A percentile compares a stretch with the other conserved stretches of the same genome.
These are phyloP conservation scores for Dorcus parallelipipedus DNA, from an alignment of 2,888 invertebrate genomes.

Conservation along the genomic window DNA sequence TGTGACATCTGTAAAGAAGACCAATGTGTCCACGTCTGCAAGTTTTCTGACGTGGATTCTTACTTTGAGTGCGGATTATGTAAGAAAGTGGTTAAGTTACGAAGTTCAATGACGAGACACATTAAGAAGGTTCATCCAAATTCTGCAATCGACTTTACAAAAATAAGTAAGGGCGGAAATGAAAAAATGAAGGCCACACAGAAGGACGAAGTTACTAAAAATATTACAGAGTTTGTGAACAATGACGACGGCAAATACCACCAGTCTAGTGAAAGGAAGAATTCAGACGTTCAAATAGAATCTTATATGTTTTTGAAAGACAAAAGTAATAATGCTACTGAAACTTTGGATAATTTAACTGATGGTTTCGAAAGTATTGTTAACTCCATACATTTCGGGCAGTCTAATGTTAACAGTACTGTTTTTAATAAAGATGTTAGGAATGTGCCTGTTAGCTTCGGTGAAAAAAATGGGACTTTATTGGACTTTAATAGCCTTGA, in stretches of 20 bases:
- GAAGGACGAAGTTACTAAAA: constrained; percentile 1
- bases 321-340: constrained; percentile 2
- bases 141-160: constrained; percentile 11
- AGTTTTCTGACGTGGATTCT: constrained; percentile 16
- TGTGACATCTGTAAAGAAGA: constrained; percentile 14
- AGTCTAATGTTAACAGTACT: background rate
- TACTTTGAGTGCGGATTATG: constrained; percentile 40
- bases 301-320: background rate
- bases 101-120: constrained; percentile 42
- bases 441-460: background rate
- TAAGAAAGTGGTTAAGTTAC: constrained; percentile 39
- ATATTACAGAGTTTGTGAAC: background rate
- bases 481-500: constrained; percentile 29
- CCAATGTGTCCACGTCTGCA: constrained; percentile 10
- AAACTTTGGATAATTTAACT: constrained; percentile 24
- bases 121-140: constrained; percentile 38
- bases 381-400: constrained; percentile 12
- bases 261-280: too few relatives aligned
- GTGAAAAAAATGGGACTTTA: constrained; percentile 3
- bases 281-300: too few relatives aligned
- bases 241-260: background rate
- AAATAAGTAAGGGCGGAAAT: constrained; percentile 2
- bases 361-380: constrained; percentile 26
- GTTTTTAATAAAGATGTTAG: background rate
- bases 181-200: background rate